Evolutionary conservation across 2,888 invertebrate species (phyloP).

Genomic region (Latrodectus elegans): DNA sequence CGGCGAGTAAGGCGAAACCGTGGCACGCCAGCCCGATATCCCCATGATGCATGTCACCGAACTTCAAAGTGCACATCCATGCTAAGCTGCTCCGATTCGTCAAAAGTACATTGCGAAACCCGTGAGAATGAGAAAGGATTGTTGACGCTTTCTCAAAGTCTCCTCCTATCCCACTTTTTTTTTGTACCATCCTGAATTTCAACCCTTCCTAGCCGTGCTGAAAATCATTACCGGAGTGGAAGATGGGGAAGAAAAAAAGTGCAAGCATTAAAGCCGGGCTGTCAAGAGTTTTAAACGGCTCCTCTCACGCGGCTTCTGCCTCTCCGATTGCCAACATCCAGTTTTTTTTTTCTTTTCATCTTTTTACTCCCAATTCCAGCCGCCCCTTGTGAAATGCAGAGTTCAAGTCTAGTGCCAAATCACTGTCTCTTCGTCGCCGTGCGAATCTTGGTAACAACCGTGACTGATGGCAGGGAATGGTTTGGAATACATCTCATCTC

Average conservation of each 20-base stretch:
- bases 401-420: slow-evolving; percentile 48
- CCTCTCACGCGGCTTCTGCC: slow-evolving; percentile 14
- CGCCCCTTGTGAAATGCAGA: slow-evolving; percentile 19
- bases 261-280: slow-evolving; percentile 26
- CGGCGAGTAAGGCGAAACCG: background rate
- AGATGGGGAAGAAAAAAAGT: slow-evolving; percentile 4
- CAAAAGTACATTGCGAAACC: slow-evolving; percentile 7
- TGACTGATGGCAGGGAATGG: slow-evolving; percentile 59
- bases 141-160: slow-evolving; percentile 26
- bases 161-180: background rate
- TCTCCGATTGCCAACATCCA: slow-evolving; percentile 31
- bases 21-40: background rate
- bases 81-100: slow-evolving; percentile 28
- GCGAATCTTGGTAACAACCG: slow-evolving; percentile 35
- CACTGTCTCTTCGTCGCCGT: slow-evolving; percentile 17
- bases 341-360: slow-evolving; percentile 8
- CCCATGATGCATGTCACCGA: background rate
- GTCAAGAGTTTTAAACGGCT: slow-evolving; percentile 58
- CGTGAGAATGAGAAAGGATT: slow-evolving; percentile 34
- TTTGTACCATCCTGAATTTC: background rate
- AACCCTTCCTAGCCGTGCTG: slow-evolving; percentile 32
- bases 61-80: background rate
- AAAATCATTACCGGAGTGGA: slow-evolving; percentile 19
- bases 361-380: background rate
- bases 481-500: slow-evolving; percentile 26